Evolutionary conservation across 2,888 invertebrate genomes (phyloP), one percentile per base, ranked within the genome.

Genomic region (Amphipoea oculea): DNA sequence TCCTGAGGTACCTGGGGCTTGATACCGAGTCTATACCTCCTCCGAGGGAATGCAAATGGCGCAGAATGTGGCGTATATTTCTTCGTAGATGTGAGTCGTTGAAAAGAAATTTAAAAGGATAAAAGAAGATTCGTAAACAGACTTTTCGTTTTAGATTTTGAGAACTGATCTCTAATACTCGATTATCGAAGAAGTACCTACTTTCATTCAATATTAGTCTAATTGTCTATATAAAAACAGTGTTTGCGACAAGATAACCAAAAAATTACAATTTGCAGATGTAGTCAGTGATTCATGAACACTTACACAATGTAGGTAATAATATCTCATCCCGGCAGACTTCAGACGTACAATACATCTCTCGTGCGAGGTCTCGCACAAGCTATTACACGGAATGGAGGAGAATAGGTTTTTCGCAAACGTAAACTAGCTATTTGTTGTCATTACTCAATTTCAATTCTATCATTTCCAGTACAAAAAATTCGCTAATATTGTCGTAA

Each of bases 381-480:
- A 69, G 57, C 78, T 75, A 85, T 80, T 86, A 78, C 76, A 29
- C 40, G 66, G 65, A 76, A 86, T 66, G 70, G 70, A 72, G 54
- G 36, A 68, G 72, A 78, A 81, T 84, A 78, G 40, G 77, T 76
- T 84, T 68, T 72, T 76, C 62, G 70, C 45, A 65, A 60, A n/a
- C 73, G 73, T 72, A 81, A 84, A 87, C 81, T 84, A 84, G 69
- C 82, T 65, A 82, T 86, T 87, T 87, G 67, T 87, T 79, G 84
- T 86, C 82, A 86, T 86, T 82, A 84, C 82, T 84, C 76, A 82
- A 87, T 86, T 82, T 84, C 87, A 84, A 76, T 87, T 84, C 73
- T 63, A 73, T 77, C 76, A 78, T 84, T 81, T 76, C 62, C 75
- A 68, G n/a, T 69, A 68, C 23, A 78, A 73, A 76, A 84, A 76